Evolutionary conservation across 2,113 vertebrate genomes (phyloP).

Genomic region (Bettongia penicillata): DNA sequence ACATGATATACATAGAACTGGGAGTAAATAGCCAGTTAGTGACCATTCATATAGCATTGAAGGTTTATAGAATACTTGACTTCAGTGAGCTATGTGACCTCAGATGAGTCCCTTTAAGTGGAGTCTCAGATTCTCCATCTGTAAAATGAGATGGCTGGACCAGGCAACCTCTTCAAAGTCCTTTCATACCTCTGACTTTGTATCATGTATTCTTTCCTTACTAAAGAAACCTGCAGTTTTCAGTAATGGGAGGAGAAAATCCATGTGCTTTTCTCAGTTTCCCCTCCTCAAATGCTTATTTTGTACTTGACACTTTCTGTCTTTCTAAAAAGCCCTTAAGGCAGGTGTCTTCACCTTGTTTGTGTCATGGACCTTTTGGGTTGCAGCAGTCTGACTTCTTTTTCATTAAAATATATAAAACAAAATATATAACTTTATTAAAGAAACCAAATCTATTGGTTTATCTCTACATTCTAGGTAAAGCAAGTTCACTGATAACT

Average conservation of each 20-base stretch:
- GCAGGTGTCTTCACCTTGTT: neutral
- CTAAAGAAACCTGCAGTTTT: constrained; percentile 25
- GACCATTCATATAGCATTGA: neutral
- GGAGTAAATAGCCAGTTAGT: neutral
- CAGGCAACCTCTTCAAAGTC: constrained; percentile 24
- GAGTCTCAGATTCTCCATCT: constrained; percentile 67
- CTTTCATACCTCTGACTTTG: constrained; percentile 29
- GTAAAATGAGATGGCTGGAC: constrained; percentile 46
- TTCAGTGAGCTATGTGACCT: neutral
- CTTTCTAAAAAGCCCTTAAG: neutral
- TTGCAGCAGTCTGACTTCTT: neutral
- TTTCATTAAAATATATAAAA: neutral
- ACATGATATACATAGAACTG: constrained; percentile 19
- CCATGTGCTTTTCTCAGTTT: neutral
- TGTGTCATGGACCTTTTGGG: neutral
- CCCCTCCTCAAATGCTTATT: neutral
- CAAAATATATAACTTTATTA: neutral
- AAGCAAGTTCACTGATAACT: neutral
- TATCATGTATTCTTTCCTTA: constrained; percentile 20
- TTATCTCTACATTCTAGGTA: neutral
- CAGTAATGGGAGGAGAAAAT: neutral
- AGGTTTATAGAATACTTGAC: neutral
- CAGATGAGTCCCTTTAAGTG: constrained; percentile 52
- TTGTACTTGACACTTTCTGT: neutral
- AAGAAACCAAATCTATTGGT: neutral